Conservation (phyloP, 2,888 invertebrate genomes). For the Polia nebulosa region DNA sequence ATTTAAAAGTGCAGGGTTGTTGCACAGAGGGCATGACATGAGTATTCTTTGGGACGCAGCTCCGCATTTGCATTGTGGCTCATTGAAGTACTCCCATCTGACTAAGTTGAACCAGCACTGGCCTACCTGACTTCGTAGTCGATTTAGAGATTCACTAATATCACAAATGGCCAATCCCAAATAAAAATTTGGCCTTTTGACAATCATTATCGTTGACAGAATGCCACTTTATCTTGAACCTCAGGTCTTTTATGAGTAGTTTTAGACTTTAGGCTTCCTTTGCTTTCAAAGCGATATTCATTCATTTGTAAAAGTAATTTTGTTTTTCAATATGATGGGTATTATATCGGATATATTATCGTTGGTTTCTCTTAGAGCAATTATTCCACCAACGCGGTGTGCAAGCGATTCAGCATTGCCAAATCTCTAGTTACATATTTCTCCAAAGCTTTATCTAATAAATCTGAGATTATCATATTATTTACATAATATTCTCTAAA, state of each 20-base stretch:
- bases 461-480: conserved; percentile 66
- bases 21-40: no score
- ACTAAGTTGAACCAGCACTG: no score
- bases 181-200: background rate
- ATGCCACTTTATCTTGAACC: background rate
- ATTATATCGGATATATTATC: background rate
- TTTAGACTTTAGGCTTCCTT: background rate
- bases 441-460: conserved; percentile 69
- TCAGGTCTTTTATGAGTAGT: background rate
- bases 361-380: background rate
- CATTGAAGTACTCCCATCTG: no score
- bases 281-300: conserved; percentile 22
- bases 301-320: background rate
- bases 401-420: conserved; percentile 43
- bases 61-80: no score
- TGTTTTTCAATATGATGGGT: background rate
- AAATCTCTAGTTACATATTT: conserved; percentile 52
- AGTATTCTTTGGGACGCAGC: no score
- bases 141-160: no score
- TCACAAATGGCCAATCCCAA: background rate
- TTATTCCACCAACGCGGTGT: conserved; percentile 19
- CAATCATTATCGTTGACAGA: background rate
- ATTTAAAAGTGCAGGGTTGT: no score
- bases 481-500: conserved; percentile 70
- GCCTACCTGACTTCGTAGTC: no score